Evolutionary conservation across 2,888 invertebrate species (phyloP).

Genomic region (Andrena minutula): DNA sequence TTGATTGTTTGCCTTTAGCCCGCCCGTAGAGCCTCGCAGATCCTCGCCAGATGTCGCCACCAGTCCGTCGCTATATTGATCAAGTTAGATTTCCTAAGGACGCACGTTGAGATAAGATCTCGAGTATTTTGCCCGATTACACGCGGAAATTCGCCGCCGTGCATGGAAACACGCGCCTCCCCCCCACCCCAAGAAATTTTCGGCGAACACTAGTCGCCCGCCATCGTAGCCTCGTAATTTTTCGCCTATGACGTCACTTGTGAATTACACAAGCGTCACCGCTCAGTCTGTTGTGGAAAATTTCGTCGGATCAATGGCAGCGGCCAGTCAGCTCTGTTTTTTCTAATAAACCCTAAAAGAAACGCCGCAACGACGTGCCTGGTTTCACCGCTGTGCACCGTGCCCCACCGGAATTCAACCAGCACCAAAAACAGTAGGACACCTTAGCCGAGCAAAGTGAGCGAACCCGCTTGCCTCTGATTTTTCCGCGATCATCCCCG

Average conservation of each 20-base stretch:
- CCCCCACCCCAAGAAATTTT: conserved; percentile 24
- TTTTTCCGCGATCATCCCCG: conserved; percentile 23
- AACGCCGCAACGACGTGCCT: not conserved
- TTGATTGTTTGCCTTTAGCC: conserved; percentile 4
- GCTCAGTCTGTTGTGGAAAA: conserved; percentile 79
- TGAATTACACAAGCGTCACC: conserved; percentile 82
- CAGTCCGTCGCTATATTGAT: conserved; percentile 73
- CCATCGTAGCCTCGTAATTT: conserved; percentile 57
- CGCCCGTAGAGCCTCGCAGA: conserved; percentile 43
- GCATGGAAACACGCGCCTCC: conserved; percentile 29
- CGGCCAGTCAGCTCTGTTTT: conserved; percentile 47
- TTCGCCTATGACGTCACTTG: conserved; percentile 79
- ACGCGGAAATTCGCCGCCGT: conserved; percentile 49
- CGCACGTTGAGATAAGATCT: conserved; percentile 74
- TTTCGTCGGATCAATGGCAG: conserved; percentile 67
- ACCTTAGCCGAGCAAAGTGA: conserved; percentile 49
- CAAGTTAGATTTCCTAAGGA: conserved; percentile 77
- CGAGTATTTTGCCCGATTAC: conserved; percentile 61
- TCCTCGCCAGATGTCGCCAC: conserved; percentile 69
- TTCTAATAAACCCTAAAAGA: conserved; percentile 44
- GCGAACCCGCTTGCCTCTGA: conserved; percentile 34
- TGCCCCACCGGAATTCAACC: not conserved
- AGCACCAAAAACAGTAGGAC: not conserved
- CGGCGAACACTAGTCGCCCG: conserved; percentile 25
- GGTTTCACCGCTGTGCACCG: not conserved